These are phyloP conservation scores for Lepidothrix coronata DNA, from an alignment of 2,113 vertebrate genomes.

Conservation along the genomic window DNA sequence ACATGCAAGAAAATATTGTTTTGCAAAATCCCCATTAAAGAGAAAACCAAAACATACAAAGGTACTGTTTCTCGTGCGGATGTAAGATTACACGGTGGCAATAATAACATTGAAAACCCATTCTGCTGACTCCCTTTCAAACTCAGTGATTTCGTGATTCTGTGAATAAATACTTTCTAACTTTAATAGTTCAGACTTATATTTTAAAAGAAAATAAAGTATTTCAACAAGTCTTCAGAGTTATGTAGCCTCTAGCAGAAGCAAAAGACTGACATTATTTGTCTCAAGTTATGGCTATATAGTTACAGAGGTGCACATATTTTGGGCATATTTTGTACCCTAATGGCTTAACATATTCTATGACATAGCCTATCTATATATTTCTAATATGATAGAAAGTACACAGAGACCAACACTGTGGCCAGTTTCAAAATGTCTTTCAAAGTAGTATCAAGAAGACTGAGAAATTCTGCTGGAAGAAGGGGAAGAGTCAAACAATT, in stretches of 20 bases:
- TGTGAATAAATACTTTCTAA: not conserved
- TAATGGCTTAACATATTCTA: not conserved
- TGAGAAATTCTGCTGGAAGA: not conserved
- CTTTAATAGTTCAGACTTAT: not conserved
- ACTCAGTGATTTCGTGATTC: not conserved
- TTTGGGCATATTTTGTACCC: not conserved
- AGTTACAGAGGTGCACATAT: rapidly evolving
- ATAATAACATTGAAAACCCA: not conserved
- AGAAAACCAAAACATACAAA: not conserved
- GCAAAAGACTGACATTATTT: not conserved
- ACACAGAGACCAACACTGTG: not conserved
- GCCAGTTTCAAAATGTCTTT: not conserved
- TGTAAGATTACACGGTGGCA: not conserved
- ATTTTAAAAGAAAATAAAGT: not conserved
- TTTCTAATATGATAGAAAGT: not conserved
- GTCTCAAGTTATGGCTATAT: not conserved
- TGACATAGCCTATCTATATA: not conserved
- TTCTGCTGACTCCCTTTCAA: not conserved
- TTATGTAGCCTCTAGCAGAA: not conserved
- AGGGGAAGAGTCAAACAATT: not conserved
- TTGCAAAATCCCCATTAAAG: not conserved
- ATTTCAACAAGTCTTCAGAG: not conserved
- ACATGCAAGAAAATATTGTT: not conserved
- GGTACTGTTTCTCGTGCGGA: not conserved
- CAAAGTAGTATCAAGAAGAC: not conserved